These are phyloP conservation scores for Rutpela maculata DNA, from an alignment of 2,888 invertebrate genomes.

Conservation along the genomic window DNA sequence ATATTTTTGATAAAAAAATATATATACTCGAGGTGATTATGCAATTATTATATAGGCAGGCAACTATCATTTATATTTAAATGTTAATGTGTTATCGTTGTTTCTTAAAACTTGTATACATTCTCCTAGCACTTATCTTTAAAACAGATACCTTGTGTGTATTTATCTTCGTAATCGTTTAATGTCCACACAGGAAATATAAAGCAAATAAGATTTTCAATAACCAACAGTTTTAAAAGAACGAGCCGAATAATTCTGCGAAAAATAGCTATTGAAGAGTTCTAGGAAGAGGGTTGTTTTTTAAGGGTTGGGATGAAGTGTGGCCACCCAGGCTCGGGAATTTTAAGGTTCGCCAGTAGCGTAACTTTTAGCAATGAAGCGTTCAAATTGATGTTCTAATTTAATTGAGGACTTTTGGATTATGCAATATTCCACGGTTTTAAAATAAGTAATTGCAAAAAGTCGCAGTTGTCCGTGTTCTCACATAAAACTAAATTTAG, in stretches of 20 bases:
- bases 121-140: slow-evolving; percentile 17
- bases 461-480: too few relatives aligned
- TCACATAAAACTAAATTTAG: too few relatives aligned
- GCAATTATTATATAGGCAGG: slow-evolving; percentile 2
- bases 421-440: too few relatives aligned
- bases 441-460: too few relatives aligned
- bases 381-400: too few relatives aligned
- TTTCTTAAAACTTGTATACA: neutral
- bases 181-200: slow-evolving; percentile 54
- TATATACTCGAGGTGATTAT: neutral
- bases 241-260: slow-evolving; percentile 55
- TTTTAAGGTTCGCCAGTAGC: neutral
- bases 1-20: neutral
- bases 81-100: neutral
- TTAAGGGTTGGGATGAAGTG: slow-evolving; percentile 46
- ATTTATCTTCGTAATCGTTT: slow-evolving; percentile 45
- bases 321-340: slow-evolving; percentile 55
- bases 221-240: slow-evolving; percentile 48
- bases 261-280: slow-evolving; percentile 49
- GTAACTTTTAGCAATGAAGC: neutral
- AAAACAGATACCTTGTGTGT: slow-evolving; percentile 14
- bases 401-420: too few relatives aligned
- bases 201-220: slow-evolving; percentile 50
- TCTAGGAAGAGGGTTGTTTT: slow-evolving; percentile 57
- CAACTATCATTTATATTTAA: neutral